These are phyloP conservation scores for Prunella fulvescens DNA, from an alignment of 2,113 vertebrate genomes.

Conservation along the genomic window DNA sequence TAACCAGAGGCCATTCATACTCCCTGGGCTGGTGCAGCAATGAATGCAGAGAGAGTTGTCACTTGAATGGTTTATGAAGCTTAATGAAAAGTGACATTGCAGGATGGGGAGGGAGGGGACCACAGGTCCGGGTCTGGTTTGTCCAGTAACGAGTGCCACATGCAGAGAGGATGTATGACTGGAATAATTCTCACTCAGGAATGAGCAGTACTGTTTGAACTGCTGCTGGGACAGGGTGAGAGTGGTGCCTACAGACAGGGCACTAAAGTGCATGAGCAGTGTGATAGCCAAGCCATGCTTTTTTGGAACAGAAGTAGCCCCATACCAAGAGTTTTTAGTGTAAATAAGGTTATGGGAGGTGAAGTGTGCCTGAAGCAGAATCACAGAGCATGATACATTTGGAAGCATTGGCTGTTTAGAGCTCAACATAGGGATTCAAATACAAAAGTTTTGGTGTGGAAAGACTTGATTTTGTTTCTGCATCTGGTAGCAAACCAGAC, in stretches of 20 bases:
- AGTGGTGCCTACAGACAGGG: not conserved
- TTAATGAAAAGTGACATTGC: constrained; percentile 58
- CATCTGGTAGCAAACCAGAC: not conserved
- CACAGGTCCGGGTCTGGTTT: constrained; percentile 22
- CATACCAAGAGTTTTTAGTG: not conserved
- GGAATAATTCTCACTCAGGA: not conserved
- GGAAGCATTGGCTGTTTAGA: not conserved
- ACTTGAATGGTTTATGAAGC: constrained; percentile 27
- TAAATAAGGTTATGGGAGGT: not conserved
- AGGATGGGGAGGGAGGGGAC: constrained; percentile 2
- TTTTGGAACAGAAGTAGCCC: not conserved
- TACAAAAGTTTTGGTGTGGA: not conserved
- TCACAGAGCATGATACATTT: not conserved
- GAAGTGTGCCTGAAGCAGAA: not conserved
- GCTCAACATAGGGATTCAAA: not conserved
- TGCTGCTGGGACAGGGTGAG: not conserved
- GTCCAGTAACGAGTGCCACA: not conserved
- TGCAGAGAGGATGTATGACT: not conserved
- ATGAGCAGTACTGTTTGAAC: not conserved
- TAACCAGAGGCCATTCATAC: constrained; percentile 56
- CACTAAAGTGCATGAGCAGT: not conserved
- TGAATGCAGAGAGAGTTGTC: constrained; percentile 49
- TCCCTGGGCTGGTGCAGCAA: constrained; percentile 24
- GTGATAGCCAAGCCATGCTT: not conserved
- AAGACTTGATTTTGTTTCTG: not conserved